Conservation (phyloP, 2,113 vertebrate genomes). For the Barnardius zonarius region DNA sequence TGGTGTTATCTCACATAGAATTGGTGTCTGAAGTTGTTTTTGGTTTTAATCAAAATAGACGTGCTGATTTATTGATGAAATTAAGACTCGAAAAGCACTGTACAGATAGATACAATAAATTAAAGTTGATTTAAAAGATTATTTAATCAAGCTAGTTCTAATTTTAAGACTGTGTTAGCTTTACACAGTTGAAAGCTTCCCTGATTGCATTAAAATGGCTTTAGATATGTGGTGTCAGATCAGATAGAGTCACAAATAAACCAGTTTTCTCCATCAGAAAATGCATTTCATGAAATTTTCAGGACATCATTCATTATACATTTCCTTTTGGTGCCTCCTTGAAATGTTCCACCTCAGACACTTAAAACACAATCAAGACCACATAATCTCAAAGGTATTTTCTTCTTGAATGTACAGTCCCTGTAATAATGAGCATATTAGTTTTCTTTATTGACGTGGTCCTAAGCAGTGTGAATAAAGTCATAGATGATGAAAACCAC, state of each 20-base stretch:
- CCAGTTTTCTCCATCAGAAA: conserved; percentile 3
- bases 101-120: not conserved
- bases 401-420: not conserved
- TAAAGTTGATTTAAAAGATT: not conserved
- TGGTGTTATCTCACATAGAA: not conserved
- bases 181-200: not conserved
- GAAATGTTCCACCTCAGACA: not conserved
- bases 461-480: not conserved
- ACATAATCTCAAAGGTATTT: not conserved
- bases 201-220: not conserved
- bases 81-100: not conserved
- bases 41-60: not conserved
- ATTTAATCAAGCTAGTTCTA: not conserved
- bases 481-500: not conserved
- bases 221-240: not conserved
- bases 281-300: conserved; percentile 29
- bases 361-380: not conserved
- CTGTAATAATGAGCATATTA: not conserved
- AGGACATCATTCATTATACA: conserved; percentile 26
- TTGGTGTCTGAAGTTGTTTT: not conserved
- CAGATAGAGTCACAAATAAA: not conserved
- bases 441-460: not conserved
- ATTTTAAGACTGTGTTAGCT: not conserved
- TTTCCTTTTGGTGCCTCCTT: not conserved
- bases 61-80: not conserved